Conservation (phyloP, 2,888 invertebrate genomes). For the Drosophila neoperkinsi region DNA sequence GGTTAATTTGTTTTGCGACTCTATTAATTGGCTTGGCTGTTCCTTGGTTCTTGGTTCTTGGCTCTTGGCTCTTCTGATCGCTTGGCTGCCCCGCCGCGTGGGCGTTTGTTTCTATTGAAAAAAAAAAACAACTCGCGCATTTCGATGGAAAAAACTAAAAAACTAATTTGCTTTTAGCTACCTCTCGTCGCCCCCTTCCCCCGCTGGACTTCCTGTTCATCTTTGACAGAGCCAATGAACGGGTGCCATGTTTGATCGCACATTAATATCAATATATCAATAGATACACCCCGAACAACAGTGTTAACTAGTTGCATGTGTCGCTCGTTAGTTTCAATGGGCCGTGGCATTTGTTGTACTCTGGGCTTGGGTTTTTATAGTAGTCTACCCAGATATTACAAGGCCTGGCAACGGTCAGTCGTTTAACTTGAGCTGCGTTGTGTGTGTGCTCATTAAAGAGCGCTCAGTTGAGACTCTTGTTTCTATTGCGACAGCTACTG, state of each 20-base stretch:
- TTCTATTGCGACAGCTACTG: not conserved
- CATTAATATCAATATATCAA: constrained; percentile 74
- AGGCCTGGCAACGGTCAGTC: constrained; percentile 30
- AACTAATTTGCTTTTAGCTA: constrained; percentile 69
- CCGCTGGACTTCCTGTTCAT: constrained; percentile 62
- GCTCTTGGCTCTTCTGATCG: constrained; percentile 40
- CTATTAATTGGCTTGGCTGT: constrained; percentile 69
- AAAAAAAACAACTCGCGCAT: constrained; percentile 20
- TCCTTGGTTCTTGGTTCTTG: constrained; percentile 11
- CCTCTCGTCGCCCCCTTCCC: constrained; percentile 35
- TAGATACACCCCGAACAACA: constrained; percentile 2
- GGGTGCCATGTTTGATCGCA: constrained; percentile 62
- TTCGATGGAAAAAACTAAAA: constrained; percentile 69
- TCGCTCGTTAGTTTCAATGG: constrained; percentile 71
- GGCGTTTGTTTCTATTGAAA: constrained; percentile 59
- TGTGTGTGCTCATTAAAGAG: constrained; percentile 13
- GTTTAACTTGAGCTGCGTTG: constrained; percentile 11
- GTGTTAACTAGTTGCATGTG: constrained; percentile 73
- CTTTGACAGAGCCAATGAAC: constrained; percentile 54
- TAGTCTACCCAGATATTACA: constrained; percentile 30
- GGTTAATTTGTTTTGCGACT: constrained; percentile 79
- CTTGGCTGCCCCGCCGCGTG: constrained; percentile 44
- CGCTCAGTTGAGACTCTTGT: not conserved
- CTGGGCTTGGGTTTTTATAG: constrained; percentile 17
- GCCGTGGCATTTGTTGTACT: constrained; percentile 44